Percentiles rank a stretch among this genome's conserved stretches.
Conservation (phyloP, 2,888 invertebrate species). For the Drosophila pseudotakahashii region DNA sequence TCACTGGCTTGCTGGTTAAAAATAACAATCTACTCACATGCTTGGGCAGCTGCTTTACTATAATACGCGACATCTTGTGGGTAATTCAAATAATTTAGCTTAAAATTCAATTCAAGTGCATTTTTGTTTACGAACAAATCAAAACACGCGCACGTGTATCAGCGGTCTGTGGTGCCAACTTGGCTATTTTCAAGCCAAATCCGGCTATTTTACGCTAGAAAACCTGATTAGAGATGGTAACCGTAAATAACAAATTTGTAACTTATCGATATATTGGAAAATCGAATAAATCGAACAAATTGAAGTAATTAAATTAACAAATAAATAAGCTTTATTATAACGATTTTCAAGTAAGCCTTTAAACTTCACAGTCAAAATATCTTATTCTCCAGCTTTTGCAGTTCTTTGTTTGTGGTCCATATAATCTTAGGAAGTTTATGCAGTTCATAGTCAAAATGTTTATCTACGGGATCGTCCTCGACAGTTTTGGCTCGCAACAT, state of each 20-base stretch:
- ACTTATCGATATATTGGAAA: neutral
- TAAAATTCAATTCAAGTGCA: conserved; percentile 45
- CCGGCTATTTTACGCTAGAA: no score
- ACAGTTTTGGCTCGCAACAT: neutral
- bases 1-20: no score
- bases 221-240: neutral
- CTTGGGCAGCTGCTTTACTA: conserved; percentile 95
- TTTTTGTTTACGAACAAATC: conserved; percentile 58
- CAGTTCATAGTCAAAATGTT: neutral
- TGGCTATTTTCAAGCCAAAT: no score
- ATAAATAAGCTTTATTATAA: neutral
- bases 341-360: no score
- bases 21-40: conserved; percentile 86
- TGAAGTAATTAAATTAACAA: neutral
- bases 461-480: neutral
- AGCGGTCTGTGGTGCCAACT: neutral
- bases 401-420: neutral
- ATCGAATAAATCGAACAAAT: neutral
- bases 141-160: conserved; percentile 46
- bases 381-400: neutral
- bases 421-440: neutral
- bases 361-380: no score
- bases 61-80: conserved; percentile 88
- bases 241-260: neutral
- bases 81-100: neutral